These are phyloP conservation scores for Linurgus olivaceus DNA, from an alignment of 2,797 vertebrate species.

Conservation along the genomic window DNA sequence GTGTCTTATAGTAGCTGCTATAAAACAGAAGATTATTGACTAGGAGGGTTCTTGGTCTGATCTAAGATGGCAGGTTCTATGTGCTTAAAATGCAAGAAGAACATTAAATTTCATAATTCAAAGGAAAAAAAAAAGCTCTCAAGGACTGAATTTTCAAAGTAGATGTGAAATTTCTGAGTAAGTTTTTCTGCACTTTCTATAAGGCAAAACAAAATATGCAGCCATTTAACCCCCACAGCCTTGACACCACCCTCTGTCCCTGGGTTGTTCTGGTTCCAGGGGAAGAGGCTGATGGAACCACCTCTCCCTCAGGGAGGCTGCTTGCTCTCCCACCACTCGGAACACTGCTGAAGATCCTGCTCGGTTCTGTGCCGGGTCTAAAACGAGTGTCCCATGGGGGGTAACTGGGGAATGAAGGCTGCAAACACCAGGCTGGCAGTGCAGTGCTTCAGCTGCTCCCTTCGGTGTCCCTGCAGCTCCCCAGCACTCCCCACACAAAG, in stretches of 20 bases:
- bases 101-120: background rate
- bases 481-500: fast-evolving
- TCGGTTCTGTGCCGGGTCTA: background rate
- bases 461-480: background rate
- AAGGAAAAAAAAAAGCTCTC: background rate
- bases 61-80: background rate
- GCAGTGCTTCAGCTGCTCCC: background rate
- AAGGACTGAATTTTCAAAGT: background rate
- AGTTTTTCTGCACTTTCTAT: background rate
- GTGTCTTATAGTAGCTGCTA: background rate
- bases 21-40: background rate
- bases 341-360: background rate
- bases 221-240: background rate
- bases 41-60: background rate
- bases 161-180: background rate
- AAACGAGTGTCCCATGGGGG: background rate
- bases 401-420: background rate
- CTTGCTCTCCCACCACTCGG: background rate
- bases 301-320: fast-evolving
- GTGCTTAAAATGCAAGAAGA: background rate
- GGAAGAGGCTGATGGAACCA: background rate
- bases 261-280: background rate
- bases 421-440: background rate
- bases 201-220: background rate
- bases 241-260: background rate